Base-by-base conservation (phyloP, 2,888 invertebrate species). In the Anthoptus insignis region DNA sequence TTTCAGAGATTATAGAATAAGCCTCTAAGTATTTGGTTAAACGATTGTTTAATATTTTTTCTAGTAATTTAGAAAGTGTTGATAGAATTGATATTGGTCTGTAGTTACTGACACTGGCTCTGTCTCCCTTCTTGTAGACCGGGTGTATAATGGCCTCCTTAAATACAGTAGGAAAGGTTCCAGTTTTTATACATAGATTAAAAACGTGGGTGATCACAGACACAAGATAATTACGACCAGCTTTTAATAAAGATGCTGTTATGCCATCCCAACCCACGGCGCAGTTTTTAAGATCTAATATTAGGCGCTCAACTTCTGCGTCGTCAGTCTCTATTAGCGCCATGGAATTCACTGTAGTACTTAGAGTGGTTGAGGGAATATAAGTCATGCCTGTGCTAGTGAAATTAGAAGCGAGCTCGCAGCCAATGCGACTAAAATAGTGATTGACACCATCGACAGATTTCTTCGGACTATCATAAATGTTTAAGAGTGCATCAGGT, bases 71-170 rank as follows among this genome's bases (percentile, higher is more conserved):
- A 3, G 64, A 64, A 19, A 64, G 1, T 3, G 32, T 24, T 3
- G 45, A 4, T 7, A 66, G 32, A 4, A 65, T 29, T 3, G 60
- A 59, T 21, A 65, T 57, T 19, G 60, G 60, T 34, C 65, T 60
- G 16, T 57, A 66, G 27, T 66, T 66, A 14, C 34, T 45, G 6
- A 61, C 19, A 42, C 52, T 47, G 34, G 47, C 45, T 47, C 47
- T 66, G 50, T 53, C 45, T n/a, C 61, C 61, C 27, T 27, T 24
- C 27, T 66, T 66, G 50, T 45, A 58, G 5, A 57, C 27, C 0
- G 61, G 60, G 19, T 50, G 56, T 1, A 61, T 47, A 6, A 58
- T 11, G 14, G 61, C 66, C 19, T n/a, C 42, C 34, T 61, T 66
- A 13, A 60, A 42, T 7, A 50, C 37, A 8, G 9, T 16, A 8